Evolutionary conservation across 1,140 invertebrate genomes (phyloP).

Genomic region (Conus ventricosus): DNA sequence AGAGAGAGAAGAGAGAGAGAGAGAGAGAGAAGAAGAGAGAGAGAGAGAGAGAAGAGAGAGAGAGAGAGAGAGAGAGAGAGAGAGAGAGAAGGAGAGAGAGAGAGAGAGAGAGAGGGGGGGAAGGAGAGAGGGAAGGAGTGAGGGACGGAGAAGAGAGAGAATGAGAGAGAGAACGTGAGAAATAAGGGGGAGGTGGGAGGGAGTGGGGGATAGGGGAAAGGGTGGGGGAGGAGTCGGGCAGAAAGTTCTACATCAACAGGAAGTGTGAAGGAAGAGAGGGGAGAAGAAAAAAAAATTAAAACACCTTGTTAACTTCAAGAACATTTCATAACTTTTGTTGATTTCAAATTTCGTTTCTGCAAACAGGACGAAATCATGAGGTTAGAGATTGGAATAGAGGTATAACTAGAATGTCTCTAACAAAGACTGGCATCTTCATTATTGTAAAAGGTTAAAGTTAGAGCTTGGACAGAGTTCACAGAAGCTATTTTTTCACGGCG

Average conservation of each 20-base stretch:
- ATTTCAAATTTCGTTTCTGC: too few species aligned
- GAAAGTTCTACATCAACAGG: background rate
- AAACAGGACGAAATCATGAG: too few species aligned
- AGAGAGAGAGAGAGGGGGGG: background rate
- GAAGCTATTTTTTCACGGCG: too few species aligned
- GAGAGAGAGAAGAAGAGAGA: background rate
- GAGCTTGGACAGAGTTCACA: too few species aligned
- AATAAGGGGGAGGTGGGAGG: background rate
- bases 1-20: background rate
- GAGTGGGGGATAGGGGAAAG: background rate
- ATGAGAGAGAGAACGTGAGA: background rate
- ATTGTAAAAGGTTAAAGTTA: too few species aligned
- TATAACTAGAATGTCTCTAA: too few species aligned
- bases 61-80: too few species aligned
- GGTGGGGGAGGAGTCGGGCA: background rate
- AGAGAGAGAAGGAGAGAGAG: background rate
- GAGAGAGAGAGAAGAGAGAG: too few species aligned
- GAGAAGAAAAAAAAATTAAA: slow-evolving; percentile 4
- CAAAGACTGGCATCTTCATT: too few species aligned
- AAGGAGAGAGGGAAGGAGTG: background rate
- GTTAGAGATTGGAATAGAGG: too few species aligned
- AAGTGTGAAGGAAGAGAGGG: background rate
- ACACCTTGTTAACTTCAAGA: too few species aligned
- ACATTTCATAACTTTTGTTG: too few species aligned
- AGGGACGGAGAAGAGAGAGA: background rate